These are phyloP conservation scores for Lasaia peninsularis DNA, from an alignment of 1,140 invertebrate genomes.

Conservation along the genomic window DNA sequence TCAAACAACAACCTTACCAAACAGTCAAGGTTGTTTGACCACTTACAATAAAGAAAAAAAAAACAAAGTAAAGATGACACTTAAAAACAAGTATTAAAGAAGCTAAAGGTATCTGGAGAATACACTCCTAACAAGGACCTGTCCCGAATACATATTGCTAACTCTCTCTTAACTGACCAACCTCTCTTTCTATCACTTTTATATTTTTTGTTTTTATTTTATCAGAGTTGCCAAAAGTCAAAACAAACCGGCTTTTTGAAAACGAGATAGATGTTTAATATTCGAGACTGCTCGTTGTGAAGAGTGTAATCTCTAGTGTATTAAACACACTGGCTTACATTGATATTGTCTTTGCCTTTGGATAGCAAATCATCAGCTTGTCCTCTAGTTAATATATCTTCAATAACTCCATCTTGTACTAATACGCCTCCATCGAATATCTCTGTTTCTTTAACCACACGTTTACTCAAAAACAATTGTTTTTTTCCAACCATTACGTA, in stretches of 20 bases:
- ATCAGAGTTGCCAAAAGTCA: too few species aligned
- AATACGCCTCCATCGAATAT: conserved; percentile 58
- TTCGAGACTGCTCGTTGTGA: too few species aligned
- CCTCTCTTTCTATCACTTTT: too few species aligned
- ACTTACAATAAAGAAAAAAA: conserved; percentile 26
- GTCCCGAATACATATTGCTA: too few species aligned
- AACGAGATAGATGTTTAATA: too few species aligned
- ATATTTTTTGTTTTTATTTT: too few species aligned
- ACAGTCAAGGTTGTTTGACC: conserved; percentile 34
- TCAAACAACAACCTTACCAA: conserved; percentile 32
- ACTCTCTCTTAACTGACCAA: too few species aligned
- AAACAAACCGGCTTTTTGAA: too few species aligned
- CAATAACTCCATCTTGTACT: conserved; percentile 58
- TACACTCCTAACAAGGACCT: too few species aligned
- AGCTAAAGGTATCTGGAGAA: too few species aligned
- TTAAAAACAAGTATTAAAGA: conserved; percentile 18
- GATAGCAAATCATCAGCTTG: conserved; percentile 66
- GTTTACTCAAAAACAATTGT: conserved; percentile 60
- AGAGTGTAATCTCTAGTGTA: too few species aligned
- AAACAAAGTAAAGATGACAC: too few species aligned
- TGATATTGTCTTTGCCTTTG: conserved; percentile 59
- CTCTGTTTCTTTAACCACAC: conserved; percentile 55
- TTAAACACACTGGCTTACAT: conserved; percentile 44
- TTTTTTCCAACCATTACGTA: conserved; percentile 38
- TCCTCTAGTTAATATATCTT: conserved; percentile 51